Conservation (phyloP, 2,113 vertebrate genomes). For the Thalassoma bifasciatum region DNA sequence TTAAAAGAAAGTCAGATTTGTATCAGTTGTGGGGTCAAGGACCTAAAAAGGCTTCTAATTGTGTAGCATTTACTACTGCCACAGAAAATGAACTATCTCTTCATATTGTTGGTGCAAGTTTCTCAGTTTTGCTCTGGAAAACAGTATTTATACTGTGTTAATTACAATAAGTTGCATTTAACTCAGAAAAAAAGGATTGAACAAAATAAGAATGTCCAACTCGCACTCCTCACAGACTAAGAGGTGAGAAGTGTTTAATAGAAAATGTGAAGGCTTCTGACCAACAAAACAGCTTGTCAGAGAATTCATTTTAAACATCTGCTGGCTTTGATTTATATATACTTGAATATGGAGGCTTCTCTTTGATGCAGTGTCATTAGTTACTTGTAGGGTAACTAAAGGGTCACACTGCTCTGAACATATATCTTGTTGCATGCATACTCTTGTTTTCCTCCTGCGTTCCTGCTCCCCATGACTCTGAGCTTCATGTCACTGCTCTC, state of each 20-base stretch:
- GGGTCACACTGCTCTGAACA: not conserved
- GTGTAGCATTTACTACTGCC: not conserved
- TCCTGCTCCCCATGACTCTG: conserved; percentile 53
- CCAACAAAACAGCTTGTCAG: conserved; percentile 7
- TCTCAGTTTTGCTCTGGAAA: too few relatives aligned
- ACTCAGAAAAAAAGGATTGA: too few relatives aligned
- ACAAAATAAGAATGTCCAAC: too few relatives aligned
- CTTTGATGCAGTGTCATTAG: not conserved
- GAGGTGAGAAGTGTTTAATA: too few relatives aligned
- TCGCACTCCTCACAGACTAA: not conserved
- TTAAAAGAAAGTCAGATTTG: not conserved
- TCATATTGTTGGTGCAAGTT: too few relatives aligned
- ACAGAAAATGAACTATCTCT: too few relatives aligned
- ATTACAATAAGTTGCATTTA: too few relatives aligned
- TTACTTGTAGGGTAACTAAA: not conserved
- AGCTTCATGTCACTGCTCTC: conserved; percentile 47
- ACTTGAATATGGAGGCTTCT: too few relatives aligned
- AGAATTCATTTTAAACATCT: too few relatives aligned
- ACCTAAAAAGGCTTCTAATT: conserved; percentile 3
- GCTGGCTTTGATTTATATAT: too few relatives aligned
- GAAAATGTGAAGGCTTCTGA: conserved; percentile 5
- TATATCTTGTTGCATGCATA: not conserved
- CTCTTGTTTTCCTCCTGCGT: not conserved
- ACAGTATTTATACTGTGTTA: too few relatives aligned
- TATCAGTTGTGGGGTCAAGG: not conserved